Evolutionary conservation across 2,888 invertebrate genomes (phyloP), one percentile per base, ranked within the genome.

Genomic region (Nudaria mundana): DNA sequence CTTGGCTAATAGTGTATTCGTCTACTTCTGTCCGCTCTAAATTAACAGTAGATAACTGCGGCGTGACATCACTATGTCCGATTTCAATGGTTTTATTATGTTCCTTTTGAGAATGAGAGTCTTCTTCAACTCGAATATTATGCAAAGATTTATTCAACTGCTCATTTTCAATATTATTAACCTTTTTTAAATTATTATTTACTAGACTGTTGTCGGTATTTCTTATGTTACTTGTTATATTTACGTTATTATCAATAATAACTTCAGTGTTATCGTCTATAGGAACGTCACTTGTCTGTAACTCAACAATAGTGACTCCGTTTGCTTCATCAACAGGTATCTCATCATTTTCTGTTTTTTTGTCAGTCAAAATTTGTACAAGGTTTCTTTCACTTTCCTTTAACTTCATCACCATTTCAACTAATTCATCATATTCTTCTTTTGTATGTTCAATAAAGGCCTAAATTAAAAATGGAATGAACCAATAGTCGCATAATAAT

Each of bases 361-460:
- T 75, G 25, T 81, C 79, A 30, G 56, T 56, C 34, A 93, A 78
- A 44, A 93, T 88, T 61, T 79, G 85, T 63, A 90, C 86, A 54
- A 94, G 81, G 76, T 93, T 93, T 40, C 72, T 86, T 81, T 94
- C 93, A 69, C 93, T 94, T 71, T 93, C 93, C 76, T 90, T 90
- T 54, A 94, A 85, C 77, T 93, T 91, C 75, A 90, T 91, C 60
- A 93, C 89, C 91, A 93, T 93, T 76, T 88, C 90, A 63, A 90
- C 82, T 56, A 94, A 83, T 69, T 92, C 92, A 65, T 92, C 91
- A 60, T 88, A 88, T 71, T 88, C 88, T 71, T 86, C 87, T 71
- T 84, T 87, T 44, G 88, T 88, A 62, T 88, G 88, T 65, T 88
- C 84, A 66, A 88, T 80, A 78, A 75, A 88, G 24, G 85, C 85